A percentile compares a stretch with the other conserved stretches of the same genome.
These are phyloP conservation scores for Entelurus aequoreus DNA, from an alignment of 2,113 vertebrate genomes.

Conservation along the genomic window DNA sequence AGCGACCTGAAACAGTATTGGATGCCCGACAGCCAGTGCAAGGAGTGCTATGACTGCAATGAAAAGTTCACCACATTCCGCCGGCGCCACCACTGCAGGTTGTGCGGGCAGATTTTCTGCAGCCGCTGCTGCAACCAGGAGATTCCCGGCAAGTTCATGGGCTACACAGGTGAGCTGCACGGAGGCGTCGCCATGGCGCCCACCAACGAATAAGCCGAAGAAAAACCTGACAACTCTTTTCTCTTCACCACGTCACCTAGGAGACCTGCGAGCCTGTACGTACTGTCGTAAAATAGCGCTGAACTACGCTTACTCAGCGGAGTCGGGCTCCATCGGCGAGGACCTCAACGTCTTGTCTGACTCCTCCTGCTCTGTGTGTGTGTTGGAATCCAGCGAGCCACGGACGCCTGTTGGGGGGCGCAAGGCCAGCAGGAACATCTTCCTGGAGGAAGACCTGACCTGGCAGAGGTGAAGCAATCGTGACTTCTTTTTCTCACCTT, in stretches of 20 bases:
- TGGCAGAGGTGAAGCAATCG: slow-evolving; percentile 85
- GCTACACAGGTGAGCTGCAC: slow-evolving; percentile 83
- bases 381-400: slow-evolving; percentile 87
- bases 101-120: slow-evolving; percentile 98
- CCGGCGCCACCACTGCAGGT: slow-evolving; percentile 90
- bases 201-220: background rate
- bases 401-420: slow-evolving; percentile 90
- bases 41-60: slow-evolving; percentile 97
- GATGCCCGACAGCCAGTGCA: slow-evolving; percentile 99
- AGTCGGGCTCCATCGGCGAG: slow-evolving; percentile 89
- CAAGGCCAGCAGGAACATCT: slow-evolving; percentile 94
- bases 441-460: slow-evolving; percentile 91
- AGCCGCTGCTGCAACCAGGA: slow-evolving; percentile 99
- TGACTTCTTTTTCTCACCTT: background rate
- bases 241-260: slow-evolving; percentile 49
- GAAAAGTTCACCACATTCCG: slow-evolving; percentile 98
- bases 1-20: slow-evolving; percentile 98
- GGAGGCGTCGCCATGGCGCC: background rate
- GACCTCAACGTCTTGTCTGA: slow-evolving; percentile 88
- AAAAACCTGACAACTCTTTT: background rate
- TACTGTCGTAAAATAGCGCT: slow-evolving; percentile 96
- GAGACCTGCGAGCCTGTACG: slow-evolving; percentile 93
- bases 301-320: slow-evolving; percentile 92
- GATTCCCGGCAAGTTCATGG: slow-evolving; percentile 99
- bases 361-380: slow-evolving; percentile 79